These are phyloP conservation scores for Streblospio benedicti DNA, from an alignment of 1,140 invertebrate genomes.

Conservation along the genomic window DNA sequence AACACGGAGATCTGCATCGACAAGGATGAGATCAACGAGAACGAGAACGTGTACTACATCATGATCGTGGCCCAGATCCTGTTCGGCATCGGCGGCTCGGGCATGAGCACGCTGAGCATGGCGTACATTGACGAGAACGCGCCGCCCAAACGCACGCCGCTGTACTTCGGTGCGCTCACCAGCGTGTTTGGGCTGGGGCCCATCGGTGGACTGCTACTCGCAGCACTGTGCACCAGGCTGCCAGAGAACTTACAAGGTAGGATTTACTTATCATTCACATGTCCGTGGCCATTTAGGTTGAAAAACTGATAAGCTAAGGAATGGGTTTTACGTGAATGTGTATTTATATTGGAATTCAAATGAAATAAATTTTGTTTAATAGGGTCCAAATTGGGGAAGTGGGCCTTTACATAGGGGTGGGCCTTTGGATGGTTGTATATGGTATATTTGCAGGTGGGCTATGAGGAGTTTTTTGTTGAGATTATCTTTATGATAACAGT, in stretches of 20 bases:
- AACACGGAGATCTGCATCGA: neutral
- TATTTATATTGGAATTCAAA: no score
- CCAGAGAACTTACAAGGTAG: conserved; percentile 8
- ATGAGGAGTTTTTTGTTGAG: no score
- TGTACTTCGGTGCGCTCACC: conserved; percentile 20
- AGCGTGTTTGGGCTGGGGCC: conserved; percentile 5
- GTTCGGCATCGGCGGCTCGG: conserved; percentile 11
- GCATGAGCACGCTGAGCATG: conserved; percentile 14
- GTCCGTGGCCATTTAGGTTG: no score
- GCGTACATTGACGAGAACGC: conserved; percentile 24
- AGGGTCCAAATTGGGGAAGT: no score
- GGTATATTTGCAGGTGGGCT: no score
- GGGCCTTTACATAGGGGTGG: no score
- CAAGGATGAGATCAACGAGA: neutral
- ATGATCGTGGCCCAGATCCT: conserved; percentile 8
- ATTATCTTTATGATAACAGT: no score
- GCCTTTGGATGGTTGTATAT: no score
- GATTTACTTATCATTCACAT: neutral
- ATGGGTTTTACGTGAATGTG: no score
- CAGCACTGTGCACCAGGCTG: conserved; percentile 6
- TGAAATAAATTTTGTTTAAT: no score
- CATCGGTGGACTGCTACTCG: conserved; percentile 1
- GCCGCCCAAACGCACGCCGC: conserved; percentile 14
- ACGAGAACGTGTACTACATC: conserved; percentile 10
- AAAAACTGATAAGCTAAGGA: no score